Evolutionary conservation across 1,140 invertebrate species (phyloP), one percentile per base, ranked within the genome.

Genomic region (Patella vulgata): DNA sequence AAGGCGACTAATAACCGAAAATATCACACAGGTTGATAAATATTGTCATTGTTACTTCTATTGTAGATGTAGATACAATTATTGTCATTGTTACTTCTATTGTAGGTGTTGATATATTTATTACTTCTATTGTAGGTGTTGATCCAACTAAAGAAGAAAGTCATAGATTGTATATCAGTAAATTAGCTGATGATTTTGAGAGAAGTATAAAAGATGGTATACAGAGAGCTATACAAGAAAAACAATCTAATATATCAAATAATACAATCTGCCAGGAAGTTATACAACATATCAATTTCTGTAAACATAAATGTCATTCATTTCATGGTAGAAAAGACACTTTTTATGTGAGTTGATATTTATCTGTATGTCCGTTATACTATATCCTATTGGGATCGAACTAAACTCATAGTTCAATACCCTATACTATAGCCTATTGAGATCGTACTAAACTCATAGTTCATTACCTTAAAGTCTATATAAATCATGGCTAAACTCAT

Each of bases 41-140:
- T n/a, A n/a, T n/a, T n/a, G n/a, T n/a, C n/a, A n/a, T n/a, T n/a
- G n/a, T n/a, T n/a, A n/a, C n/a, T n/a, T n/a, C n/a, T n/a, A n/a
- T n/a, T n/a, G n/a, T n/a, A n/a, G n/a, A n/a, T n/a, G n/a, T n/a
- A n/a, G n/a, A n/a, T n/a, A n/a, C n/a, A n/a, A n/a, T n/a, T n/a
- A n/a, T n/a, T n/a, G n/a, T n/a, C n/a, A n/a, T n/a, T n/a, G n/a
- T n/a, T n/a, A n/a, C n/a, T n/a, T n/a, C n/a, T n/a, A n/a, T n/a
- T n/a, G n/a, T n/a, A n/a, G n/a, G n/a, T n/a, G n/a, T n/a, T n/a
- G n/a, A n/a, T n/a, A n/a, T n/a, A n/a, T n/a, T n/a, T n/a, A n/a
- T n/a, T n/a, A n/a, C n/a, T n/a, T n/a, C n/a, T n/a, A n/a, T n/a
- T 44, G 14, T 21, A 79, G 77, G 77, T 51, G 72, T 80, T 33